phyloP scores from a whole-genome alignment of 2,113 vertebrate species.

The Xiphias gladius region DNA sequence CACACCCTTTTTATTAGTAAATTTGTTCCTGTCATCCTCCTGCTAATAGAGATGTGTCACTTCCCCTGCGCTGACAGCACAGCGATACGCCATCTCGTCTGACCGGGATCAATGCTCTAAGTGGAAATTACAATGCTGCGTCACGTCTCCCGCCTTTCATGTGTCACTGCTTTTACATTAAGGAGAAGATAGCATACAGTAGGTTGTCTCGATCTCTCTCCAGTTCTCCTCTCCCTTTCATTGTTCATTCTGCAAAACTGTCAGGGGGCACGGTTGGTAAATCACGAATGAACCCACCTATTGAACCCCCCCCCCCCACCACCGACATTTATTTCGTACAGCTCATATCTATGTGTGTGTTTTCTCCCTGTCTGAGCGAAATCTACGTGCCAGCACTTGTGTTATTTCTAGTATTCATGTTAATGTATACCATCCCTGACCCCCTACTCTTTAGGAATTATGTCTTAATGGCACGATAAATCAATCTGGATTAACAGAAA shows the following conservation, averaged over 20 bases:
- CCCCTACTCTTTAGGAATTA: slow-evolving; percentile 63
- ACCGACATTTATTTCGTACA: slow-evolving; percentile 30
- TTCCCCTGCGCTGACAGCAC: slow-evolving; percentile 40
- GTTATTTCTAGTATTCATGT: neutral
- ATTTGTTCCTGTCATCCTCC: slow-evolving; percentile 12
- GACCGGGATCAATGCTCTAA: slow-evolving; percentile 51
- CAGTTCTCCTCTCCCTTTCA: slow-evolving; percentile 25
- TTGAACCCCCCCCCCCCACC: slow-evolving; percentile 1
- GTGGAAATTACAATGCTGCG: slow-evolving; percentile 46
- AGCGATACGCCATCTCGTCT: slow-evolving; percentile 25
- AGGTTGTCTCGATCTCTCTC: neutral
- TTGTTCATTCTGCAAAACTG: slow-evolving; percentile 46
- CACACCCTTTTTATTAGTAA: slow-evolving; percentile 21
- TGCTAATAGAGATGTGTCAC: slow-evolving; percentile 32
- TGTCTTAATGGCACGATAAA: slow-evolving; percentile 53
- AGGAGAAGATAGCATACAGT: slow-evolving; percentile 17
- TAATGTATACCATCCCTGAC: slow-evolving; percentile 29
- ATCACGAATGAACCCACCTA: slow-evolving; percentile 12
- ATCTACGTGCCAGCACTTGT: neutral
- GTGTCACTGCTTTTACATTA: slow-evolving; percentile 59
- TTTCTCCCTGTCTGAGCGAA: neutral
- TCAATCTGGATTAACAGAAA: slow-evolving; percentile 75
- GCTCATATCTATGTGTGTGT: slow-evolving; percentile 15
- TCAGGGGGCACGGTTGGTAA: slow-evolving; percentile 39
- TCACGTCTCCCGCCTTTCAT: slow-evolving; percentile 49